Evolutionary conservation across 2,888 invertebrate species (phyloP).

Genomic region (Thyatira batis): DNA sequence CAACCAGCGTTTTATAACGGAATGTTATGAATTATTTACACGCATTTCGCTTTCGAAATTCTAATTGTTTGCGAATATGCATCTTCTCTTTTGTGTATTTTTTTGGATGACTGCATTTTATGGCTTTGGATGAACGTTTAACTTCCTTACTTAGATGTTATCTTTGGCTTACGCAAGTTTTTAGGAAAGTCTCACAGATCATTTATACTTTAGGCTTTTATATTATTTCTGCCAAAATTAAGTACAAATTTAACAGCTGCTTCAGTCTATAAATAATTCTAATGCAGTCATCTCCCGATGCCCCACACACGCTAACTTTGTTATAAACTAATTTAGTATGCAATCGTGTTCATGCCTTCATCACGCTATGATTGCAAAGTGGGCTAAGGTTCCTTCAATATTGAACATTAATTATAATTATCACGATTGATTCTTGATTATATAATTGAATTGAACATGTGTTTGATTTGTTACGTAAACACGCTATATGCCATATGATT

Average conservation of each 20-base stretch:
- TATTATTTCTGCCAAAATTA: neutral
- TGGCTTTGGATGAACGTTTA: no score
- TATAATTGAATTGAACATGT: neutral
- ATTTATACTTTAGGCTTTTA: no score
- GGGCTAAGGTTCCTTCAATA: neutral
- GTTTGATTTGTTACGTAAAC: neutral
- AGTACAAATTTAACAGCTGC: no score
- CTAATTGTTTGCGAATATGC: constrained; percentile 3
- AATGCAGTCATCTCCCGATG: neutral
- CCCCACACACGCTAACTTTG: neutral
- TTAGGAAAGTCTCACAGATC: no score
- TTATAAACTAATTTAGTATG: neutral
- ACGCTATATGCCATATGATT: no score
- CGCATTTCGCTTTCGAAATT: constrained; percentile 28
- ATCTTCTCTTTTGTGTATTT: neutral
- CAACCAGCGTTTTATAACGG: constrained; percentile 17
- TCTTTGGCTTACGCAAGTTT: no score
- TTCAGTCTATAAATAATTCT: neutral
- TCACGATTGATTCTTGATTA: neutral
- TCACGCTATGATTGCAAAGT: constrained; percentile 3
- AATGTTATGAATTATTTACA: constrained; percentile 26
- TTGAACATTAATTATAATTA: neutral
- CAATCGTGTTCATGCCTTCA: neutral
- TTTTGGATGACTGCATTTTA: no score
- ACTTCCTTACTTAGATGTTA: no score